A percentile compares a stretch with the other conserved stretches of the same genome.
These are phyloP conservation scores for Calcarius lapponicus DNA, from an alignment of 2,797 vertebrate species.

Conservation along the genomic window DNA sequence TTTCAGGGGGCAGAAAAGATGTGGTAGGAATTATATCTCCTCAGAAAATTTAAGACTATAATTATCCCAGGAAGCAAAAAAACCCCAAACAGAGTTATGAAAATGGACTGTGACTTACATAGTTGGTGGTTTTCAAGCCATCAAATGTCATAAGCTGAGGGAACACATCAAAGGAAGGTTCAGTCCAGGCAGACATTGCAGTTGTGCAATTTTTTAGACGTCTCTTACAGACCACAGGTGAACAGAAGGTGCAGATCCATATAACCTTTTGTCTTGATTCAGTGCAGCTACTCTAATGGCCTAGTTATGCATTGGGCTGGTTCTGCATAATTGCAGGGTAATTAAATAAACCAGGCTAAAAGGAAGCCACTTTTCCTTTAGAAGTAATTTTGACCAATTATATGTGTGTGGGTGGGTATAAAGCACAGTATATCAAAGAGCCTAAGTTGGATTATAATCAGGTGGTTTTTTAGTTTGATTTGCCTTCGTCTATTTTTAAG, in stretches of 20 bases:
- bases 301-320: neutral
- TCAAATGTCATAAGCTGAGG: neutral
- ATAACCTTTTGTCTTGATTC: neutral
- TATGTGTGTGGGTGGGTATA: neutral
- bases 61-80: neutral
- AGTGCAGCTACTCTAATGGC: neutral
- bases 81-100: neutral
- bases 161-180: neutral
- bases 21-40: neutral
- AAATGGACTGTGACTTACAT: neutral
- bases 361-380: neutral
- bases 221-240: neutral
- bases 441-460: neutral
- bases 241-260: neutral
- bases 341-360: neutral
- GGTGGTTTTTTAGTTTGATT: neutral
- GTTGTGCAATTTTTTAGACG: rapidly evolving
- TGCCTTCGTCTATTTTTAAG: constrained; percentile 12
- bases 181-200: neutral
- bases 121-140: neutral
- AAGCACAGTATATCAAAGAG: neutral
- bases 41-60: neutral
- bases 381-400: neutral
- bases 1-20: neutral
- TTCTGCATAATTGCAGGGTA: neutral